Conservation (phyloP, 2,888 invertebrate genomes). For the Eledona agricola region DNA sequence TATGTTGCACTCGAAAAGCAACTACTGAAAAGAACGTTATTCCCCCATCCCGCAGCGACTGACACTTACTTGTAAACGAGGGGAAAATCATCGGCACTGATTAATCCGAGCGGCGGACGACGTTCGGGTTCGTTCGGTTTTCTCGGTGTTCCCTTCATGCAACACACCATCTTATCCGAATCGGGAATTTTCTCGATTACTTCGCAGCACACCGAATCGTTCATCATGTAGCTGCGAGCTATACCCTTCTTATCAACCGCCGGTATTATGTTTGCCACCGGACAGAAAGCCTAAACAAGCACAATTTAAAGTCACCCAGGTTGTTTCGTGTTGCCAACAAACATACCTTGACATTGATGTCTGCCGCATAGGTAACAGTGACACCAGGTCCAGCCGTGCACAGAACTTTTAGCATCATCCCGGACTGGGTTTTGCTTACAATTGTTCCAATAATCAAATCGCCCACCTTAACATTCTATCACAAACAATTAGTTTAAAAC, state of each 20-base stretch:
- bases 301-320: too few species aligned
- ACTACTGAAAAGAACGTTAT: constrained; percentile 31
- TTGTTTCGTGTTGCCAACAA: too few species aligned
- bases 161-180: constrained; percentile 86
- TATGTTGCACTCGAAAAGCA: constrained; percentile 25
- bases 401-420: constrained; percentile 82
- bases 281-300: constrained; percentile 73
- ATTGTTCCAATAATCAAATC: constrained; percentile 83
- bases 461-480: constrained; percentile 75
- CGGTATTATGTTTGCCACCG: constrained; percentile 75
- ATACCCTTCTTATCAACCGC: constrained; percentile 82
- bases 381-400: constrained; percentile 83
- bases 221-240: constrained; percentile 79
- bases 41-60: neutral
- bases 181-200: constrained; percentile 87
- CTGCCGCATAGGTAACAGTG: constrained; percentile 82
- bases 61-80: constrained; percentile 82
- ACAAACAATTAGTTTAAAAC: constrained; percentile 32
- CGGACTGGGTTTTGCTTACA: constrained; percentile 76
- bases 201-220: constrained; percentile 89
- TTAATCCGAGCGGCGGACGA: constrained; percentile 81
- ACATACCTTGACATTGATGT: constrained; percentile 85
- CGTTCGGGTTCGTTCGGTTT: constrained; percentile 75
- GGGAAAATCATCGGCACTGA: constrained; percentile 83
- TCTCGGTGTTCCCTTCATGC: constrained; percentile 82